phyloP scores from a whole-genome alignment of 1,140 invertebrate species.

The Myzus persicae region DNA sequence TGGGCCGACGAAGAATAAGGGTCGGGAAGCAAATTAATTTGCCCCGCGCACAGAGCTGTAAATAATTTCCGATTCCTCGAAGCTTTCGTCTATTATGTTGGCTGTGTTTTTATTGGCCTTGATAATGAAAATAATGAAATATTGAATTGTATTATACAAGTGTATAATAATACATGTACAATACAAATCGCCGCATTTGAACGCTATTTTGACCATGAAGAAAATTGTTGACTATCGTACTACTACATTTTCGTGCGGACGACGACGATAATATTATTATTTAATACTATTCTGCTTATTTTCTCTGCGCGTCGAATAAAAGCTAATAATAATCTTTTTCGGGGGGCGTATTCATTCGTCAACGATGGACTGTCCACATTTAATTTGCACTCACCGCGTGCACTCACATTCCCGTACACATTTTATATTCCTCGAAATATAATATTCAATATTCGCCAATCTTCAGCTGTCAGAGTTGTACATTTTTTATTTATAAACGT shows the following conservation, averaged over 20 bases:
- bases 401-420: no score
- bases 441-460: not conserved
- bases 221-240: not conserved
- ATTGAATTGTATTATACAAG: not conserved
- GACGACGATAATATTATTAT: not conserved
- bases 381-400: not conserved
- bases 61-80: not conserved
- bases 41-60: no score
- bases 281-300: no score
- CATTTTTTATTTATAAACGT: not conserved
- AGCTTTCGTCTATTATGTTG: not conserved
- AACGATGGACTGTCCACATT: not conserved
- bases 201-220: not conserved
- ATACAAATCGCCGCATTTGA: not conserved
- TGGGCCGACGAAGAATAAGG: not conserved
- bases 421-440: not conserved
- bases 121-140: conserved; percentile 23
- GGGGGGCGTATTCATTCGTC: not conserved
- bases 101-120: not conserved
- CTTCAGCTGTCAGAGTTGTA: not conserved
- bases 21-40: not conserved
- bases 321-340: conserved; percentile 4
- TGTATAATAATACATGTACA: not conserved
- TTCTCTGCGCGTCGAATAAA: not conserved
- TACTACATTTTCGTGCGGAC: not conserved